A percentile compares a stretch with the other conserved stretches of the same genome.
phyloP scores from a whole-genome alignment of 2,888 invertebrate species.

The Caenorhabditis drosophilae region DNA sequence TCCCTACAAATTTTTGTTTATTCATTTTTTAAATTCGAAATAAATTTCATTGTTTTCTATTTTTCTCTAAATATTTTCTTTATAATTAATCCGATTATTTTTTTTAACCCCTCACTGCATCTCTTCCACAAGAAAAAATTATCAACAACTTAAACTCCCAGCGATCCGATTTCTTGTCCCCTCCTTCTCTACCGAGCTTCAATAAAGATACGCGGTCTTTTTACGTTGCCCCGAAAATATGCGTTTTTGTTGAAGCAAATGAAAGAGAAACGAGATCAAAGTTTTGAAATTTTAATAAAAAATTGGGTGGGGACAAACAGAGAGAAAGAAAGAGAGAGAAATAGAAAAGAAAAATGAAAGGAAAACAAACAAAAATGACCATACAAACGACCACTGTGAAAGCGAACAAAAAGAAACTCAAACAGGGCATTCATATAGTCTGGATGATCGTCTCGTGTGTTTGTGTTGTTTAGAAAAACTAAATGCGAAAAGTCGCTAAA shows the following conservation, averaged over 20 bases:
- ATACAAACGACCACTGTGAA: no score
- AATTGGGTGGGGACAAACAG: neutral
- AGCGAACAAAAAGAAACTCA: no score
- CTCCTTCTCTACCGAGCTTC: no score
- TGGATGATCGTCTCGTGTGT: no score
- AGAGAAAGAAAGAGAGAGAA: neutral
- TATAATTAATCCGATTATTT: constrained; percentile 38
- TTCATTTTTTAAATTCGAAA: no score
- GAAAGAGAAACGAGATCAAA: no score
- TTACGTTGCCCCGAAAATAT: no score
- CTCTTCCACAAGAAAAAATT: neutral
- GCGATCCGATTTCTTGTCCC: constrained; percentile 28
- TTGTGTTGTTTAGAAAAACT: no score
- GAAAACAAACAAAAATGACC: constrained; percentile 35
- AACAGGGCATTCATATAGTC: no score
- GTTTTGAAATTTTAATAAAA: neutral
- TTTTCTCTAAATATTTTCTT: neutral
- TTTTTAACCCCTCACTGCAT: neutral
- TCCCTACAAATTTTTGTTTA: constrained; percentile 43
- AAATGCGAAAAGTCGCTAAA: no score
- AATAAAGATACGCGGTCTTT: constrained; percentile 16
- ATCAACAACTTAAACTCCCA: constrained; percentile 13
- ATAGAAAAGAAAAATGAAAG: constrained; percentile 28
- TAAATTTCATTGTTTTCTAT: neutral
- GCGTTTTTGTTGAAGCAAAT: no score